Conservation (phyloP, 2,113 vertebrate genomes). For the Prietella phreatophila region DNA sequence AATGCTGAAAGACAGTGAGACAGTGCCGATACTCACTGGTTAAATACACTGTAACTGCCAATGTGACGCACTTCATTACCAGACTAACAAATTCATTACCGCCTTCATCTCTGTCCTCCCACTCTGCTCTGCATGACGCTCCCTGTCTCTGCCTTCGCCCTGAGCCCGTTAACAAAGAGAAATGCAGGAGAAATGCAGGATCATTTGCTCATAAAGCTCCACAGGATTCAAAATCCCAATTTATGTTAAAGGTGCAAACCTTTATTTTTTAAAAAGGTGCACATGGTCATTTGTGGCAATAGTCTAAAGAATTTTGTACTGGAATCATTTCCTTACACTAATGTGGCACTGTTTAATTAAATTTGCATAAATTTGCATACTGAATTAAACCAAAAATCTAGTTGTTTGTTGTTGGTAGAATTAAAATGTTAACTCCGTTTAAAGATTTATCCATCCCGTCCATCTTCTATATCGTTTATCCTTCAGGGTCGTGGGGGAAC, state of each 20-base stretch:
- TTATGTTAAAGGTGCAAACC: background rate
- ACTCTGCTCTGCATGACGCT: constrained; percentile 19
- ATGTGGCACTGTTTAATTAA: background rate
- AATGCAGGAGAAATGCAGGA: constrained; percentile 2
- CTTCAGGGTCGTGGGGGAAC: too few relatives aligned
- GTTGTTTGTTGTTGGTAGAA: background rate
- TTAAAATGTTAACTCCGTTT: background rate
- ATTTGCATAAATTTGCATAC: background rate
- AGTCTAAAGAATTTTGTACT: background rate
- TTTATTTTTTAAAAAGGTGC: background rate
- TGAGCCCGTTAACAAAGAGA: constrained; percentile 9
- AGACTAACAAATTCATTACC: constrained; percentile 43
- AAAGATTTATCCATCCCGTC: too few relatives aligned
- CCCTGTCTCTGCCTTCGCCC: background rate
- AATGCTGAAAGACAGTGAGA: constrained; percentile 7
- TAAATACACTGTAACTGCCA: constrained; percentile 42
- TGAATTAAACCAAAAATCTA: background rate
- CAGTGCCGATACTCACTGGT: constrained; percentile 4
- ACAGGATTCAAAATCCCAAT: background rate
- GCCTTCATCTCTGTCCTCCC: constrained; percentile 39
- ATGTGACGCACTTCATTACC: constrained; percentile 46
- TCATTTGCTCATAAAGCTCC: background rate
- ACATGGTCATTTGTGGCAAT: background rate
- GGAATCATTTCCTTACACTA: background rate
- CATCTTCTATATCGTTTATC: too few relatives aligned